phyloP scores from a whole-genome alignment of 2,888 invertebrate species.

The Parthenolecanium corni region DNA sequence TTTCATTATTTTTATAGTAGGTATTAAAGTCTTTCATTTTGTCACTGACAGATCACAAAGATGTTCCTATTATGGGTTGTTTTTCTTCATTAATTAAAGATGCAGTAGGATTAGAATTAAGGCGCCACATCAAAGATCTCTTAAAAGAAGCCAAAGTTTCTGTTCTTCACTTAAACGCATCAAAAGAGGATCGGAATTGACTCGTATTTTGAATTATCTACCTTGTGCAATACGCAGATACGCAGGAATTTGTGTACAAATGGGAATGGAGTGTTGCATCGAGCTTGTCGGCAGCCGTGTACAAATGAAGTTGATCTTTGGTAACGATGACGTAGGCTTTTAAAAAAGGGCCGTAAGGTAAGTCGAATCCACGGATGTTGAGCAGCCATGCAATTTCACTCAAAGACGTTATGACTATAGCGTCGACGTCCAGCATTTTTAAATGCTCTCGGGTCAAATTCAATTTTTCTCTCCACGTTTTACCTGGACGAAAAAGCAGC shows the following conservation, averaged over 20 bases:
- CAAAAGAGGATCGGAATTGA: too few species aligned
- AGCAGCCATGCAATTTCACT: slow-evolving; percentile 82
- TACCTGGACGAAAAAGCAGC: slow-evolving; percentile 40
- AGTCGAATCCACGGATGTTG: slow-evolving; percentile 75
- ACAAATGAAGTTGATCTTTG: slow-evolving; percentile 53
- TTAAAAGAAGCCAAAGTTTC: too few species aligned
- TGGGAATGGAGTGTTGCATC: slow-evolving; percentile 39
- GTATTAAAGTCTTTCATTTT: too few species aligned
- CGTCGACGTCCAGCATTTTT: slow-evolving; percentile 51
- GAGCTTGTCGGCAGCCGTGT: slow-evolving; percentile 56
- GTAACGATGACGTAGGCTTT: slow-evolving; percentile 63
- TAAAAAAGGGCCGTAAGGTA: slow-evolving; percentile 67
- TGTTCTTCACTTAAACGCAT: too few species aligned
- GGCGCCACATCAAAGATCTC: too few species aligned
- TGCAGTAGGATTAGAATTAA: too few species aligned
- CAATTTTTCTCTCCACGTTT: slow-evolving; percentile 65
- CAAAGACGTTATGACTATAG: slow-evolving; percentile 70
- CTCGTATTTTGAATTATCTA: too few species aligned
- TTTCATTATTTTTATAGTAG: too few species aligned
- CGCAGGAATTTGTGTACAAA: slow-evolving; percentile 48
- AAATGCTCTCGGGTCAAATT: slow-evolving; percentile 52
- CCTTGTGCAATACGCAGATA: slow-evolving; percentile 51
- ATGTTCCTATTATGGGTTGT: too few species aligned
- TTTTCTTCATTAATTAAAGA: too few species aligned
- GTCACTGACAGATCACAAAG: too few species aligned